These are phyloP conservation scores for Penaeus chinensis DNA, from an alignment of 1,140 invertebrate genomes.

Conservation along the genomic window DNA sequence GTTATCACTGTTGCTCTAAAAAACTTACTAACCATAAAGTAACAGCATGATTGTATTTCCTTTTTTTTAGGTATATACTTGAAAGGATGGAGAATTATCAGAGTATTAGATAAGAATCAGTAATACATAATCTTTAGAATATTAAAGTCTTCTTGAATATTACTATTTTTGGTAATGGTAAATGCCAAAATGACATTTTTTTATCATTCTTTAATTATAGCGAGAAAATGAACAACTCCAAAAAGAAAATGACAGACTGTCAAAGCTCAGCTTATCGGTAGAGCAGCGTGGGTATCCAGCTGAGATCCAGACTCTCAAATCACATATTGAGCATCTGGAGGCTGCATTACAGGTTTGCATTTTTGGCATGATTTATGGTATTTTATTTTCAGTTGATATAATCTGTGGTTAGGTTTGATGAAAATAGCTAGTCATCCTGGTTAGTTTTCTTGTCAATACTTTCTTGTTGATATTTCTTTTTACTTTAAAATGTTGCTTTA, in stretches of 20 bases:
- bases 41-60: too few species aligned
- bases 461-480: not conserved
- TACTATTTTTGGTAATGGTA: not conserved
- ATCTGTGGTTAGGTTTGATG: not conserved
- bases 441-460: not conserved
- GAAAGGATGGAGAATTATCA: too few species aligned
- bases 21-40: too few species aligned
- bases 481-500: not conserved
- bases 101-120: too few species aligned
- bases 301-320: constrained; percentile 37
- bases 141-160: not conserved
- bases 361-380: not conserved
- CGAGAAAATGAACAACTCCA: constrained; percentile 45
- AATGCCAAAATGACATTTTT: not conserved
- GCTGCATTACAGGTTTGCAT: constrained; percentile 36
- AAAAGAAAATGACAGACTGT: constrained; percentile 48
- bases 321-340: constrained; percentile 51
- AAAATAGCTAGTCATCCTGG: not conserved
- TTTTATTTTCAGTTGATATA: not conserved
- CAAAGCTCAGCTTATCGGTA: constrained; percentile 24
- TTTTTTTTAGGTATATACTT: too few species aligned
- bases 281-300: constrained; percentile 38
- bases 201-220: constrained; percentile 25
- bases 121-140: not conserved
- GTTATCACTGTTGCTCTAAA: too few species aligned